A percentile compares a stretch with the other conserved stretches of the same genome.
These are phyloP conservation scores for Ascaphus truei DNA, from an alignment of 2,113 vertebrate species.

Conservation along the genomic window DNA sequence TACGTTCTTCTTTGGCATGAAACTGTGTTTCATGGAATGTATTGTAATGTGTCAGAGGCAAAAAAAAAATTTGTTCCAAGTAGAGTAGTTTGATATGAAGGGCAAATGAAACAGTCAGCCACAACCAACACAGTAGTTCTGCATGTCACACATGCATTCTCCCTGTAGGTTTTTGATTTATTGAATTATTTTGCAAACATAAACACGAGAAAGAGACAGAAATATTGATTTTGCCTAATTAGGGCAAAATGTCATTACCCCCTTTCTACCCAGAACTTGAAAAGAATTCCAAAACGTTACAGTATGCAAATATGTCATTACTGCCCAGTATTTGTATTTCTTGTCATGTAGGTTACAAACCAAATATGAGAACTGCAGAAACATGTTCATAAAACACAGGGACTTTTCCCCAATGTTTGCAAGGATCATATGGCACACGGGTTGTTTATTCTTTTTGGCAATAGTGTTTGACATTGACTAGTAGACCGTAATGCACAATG, in stretches of 20 bases:
- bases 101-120: not conserved
- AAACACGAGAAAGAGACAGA: not conserved
- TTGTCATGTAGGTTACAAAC: conserved; percentile 12
- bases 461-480: not conserved
- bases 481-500: not conserved
- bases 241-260: not conserved
- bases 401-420: not conserved
- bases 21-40: not conserved
- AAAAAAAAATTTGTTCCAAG: not conserved
- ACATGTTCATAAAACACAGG: conserved; percentile 14
- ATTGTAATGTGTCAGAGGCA: not conserved
- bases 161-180: not conserved
- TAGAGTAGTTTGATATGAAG: no score
- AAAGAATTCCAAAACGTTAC: conserved; percentile 15
- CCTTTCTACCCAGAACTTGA: not conserved
- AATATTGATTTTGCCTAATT: not conserved
- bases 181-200: not conserved
- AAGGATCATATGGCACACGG: not conserved
- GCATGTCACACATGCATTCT: not conserved
- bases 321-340: conserved; percentile 10
- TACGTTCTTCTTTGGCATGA: not conserved
- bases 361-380: conserved; percentile 1
- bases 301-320: conserved; percentile 13
- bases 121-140: not conserved
- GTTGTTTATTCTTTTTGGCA: conserved; percentile 1